phyloP scores from a whole-genome alignment of 2,888 invertebrate genomes.

The Selenia dentaria region DNA sequence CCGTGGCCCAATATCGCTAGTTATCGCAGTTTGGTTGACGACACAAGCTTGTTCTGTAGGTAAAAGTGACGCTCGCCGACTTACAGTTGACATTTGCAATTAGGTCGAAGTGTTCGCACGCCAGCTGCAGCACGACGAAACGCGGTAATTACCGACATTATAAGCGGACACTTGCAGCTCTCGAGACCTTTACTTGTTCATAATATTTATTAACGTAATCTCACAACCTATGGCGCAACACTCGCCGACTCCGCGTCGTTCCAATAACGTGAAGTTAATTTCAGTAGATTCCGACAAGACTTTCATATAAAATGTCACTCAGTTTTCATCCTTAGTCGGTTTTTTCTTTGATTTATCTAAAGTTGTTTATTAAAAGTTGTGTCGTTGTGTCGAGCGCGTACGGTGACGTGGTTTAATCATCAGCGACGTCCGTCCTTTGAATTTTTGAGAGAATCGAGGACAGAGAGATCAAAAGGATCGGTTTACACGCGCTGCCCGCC shows the following conservation, averaged over 20 bases:
- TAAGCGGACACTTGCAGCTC: too few relatives aligned
- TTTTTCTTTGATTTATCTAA: constrained; percentile 1
- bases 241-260: not conserved
- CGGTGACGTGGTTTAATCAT: constrained; percentile 13
- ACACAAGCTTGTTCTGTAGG: too few relatives aligned
- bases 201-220: too few relatives aligned
- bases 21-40: too few relatives aligned
- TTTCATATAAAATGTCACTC: not conserved
- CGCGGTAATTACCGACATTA: not conserved
- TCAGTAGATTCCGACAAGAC: not conserved
- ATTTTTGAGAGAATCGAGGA: constrained; percentile 11
- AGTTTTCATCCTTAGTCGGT: not conserved
- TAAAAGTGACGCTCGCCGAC: too few relatives aligned
- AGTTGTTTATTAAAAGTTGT: constrained; percentile 1
- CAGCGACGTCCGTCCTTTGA: constrained; percentile 15
- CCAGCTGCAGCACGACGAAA: too few relatives aligned
- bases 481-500: constrained; percentile 3
- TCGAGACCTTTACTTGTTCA: too few relatives aligned
- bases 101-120: not conserved
- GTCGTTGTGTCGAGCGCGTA: not conserved
- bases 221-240: constrained; percentile 3
- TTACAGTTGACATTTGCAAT: not conserved
- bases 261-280: not conserved
- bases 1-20: too few relatives aligned
- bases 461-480: constrained; percentile 16